Base-by-base conservation (phyloP, 1,140 invertebrate species). In the Triops longicaudatus region DNA sequence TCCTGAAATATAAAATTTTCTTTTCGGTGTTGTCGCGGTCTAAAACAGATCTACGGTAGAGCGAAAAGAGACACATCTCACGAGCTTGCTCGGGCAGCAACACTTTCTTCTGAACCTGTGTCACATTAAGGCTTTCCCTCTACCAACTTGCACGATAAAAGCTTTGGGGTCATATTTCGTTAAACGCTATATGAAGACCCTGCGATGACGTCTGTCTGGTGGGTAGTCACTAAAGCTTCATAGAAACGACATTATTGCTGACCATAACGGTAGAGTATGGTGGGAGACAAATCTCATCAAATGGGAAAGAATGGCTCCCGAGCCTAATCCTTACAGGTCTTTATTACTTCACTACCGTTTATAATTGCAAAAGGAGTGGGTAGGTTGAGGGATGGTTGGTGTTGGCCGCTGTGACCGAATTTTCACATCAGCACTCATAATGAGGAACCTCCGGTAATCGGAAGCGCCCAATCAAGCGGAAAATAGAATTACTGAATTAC, bases 91-190 rank as follows among this genome's bases (percentile, higher is more conserved):
- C 50, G 17, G 14, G 50, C 50, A 63, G 4, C 22, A 63, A 63
- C 22, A 63, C 17, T 17, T 63, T 63, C 50, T 63, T 63, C 50
- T 63, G 50, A 22, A 17, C 50, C 50, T 7, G n/a, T 63, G 17
- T 63, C 22, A 22, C 50, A 63, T 63, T 63, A 63, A 63, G 6
- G 50, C 31, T 37, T 37, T 17, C 50, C 50, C 22, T 17, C 0
- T 0, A 7, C 50, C 17, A 63, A 63, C 22, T 9, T 63, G 22
- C 22, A 63, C 17, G 50, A 63, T 63, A 63, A 63, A 63, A 63
- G 50, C 50, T 63, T 63, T 63, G 50, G 50, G 50, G 17, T 63
- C 50, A 17, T 63, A 63, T 63, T 63, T 63, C 50, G 50, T 63
- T 63, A 63, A 63, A 63, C 22, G 50, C 50, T 37, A 63, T n/a